Conservation (phyloP, 2,797 vertebrate species). For the Pangasius sanitwongsei region DNA sequence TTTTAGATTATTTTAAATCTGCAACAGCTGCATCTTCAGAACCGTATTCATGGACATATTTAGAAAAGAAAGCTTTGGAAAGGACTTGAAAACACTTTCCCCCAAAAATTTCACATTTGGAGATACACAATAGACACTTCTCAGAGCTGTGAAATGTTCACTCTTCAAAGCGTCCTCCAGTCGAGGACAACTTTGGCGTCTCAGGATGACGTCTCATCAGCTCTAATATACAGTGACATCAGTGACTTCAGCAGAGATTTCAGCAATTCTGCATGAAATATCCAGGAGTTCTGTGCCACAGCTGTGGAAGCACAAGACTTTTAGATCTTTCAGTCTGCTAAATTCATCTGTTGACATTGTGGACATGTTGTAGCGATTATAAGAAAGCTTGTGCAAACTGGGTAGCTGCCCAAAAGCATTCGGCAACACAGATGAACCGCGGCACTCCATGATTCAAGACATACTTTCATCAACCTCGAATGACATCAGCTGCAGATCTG, state of each 20-base stretch:
- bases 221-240: background rate
- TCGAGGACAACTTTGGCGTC: background rate
- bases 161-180: background rate
- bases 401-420: background rate
- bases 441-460: background rate
- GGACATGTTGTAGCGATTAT: background rate
- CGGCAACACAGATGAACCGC: background rate
- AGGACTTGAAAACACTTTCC: background rate
- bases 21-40: background rate
- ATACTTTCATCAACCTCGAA: rapidly evolving
- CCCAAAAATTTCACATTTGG: background rate
- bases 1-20: background rate
- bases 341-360: background rate
- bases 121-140: background rate
- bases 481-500: background rate
- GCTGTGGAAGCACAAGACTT: background rate
- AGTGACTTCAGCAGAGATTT: background rate
- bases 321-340: background rate
- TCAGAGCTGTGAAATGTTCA: background rate
- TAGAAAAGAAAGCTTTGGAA: background rate
- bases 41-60: background rate
- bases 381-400: background rate
- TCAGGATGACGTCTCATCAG: background rate
- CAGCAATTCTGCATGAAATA: background rate
- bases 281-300: background rate